Conservation (phyloP, 2,113 vertebrate genomes). For the Chaetops frenatus region DNA sequence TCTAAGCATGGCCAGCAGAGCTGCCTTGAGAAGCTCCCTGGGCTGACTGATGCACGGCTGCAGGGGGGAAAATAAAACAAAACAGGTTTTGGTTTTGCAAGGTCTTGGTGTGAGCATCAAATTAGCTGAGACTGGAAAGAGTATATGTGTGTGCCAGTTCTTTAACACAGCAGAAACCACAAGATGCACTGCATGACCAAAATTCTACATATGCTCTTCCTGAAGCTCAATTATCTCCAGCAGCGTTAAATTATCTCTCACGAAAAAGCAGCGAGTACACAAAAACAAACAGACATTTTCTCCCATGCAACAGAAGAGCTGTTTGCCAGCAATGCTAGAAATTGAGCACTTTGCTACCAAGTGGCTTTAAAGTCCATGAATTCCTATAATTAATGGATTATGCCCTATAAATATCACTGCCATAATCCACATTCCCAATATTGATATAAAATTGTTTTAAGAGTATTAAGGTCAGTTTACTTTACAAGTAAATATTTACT, state of each 20-base stretch:
- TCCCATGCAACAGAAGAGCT: background rate
- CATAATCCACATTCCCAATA: background rate
- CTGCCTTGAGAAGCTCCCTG: background rate
- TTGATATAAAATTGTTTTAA: background rate
- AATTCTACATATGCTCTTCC: background rate
- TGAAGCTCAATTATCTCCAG: background rate
- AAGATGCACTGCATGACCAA: background rate
- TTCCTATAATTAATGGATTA: background rate
- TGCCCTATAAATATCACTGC: background rate
- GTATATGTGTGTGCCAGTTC: background rate
- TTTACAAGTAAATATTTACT: background rate
- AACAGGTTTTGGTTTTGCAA: background rate
- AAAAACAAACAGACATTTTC: background rate
- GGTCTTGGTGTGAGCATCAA: background rate
- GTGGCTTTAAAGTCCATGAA: background rate
- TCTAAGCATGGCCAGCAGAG: background rate
- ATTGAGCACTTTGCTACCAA: background rate
- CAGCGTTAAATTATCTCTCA: conserved; percentile 6
- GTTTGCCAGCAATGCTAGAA: background rate
- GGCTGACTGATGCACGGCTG: background rate
- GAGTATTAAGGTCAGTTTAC: background rate
- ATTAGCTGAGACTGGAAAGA: background rate
- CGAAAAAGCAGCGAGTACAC: background rate
- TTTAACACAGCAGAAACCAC: background rate
- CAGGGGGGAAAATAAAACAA: background rate